Evolutionary conservation across 2,888 invertebrate species (phyloP), one percentile per base, ranked within the genome.

Genomic region (Leptinotarsa rubiginosa): DNA sequence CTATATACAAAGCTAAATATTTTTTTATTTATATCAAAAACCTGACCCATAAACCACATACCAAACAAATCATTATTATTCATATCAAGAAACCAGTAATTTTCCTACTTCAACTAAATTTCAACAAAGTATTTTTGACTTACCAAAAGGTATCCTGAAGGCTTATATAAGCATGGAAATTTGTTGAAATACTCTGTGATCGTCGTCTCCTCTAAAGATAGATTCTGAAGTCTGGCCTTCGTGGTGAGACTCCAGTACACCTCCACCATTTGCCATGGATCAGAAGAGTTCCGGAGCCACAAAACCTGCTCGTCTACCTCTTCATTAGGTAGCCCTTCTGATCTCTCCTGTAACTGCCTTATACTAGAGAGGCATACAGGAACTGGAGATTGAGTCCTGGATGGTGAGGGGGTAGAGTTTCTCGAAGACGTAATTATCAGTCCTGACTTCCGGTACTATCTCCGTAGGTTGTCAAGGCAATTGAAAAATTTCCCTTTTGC

Each of bases 261-360:
- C 25, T 64, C 64, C 20, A 64, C 64, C 20, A 22, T 64, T 31
- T 62, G 62, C 62, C 62, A 62, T 62, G 62, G 62, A 62, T 62
- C 62, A 31, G 62, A 62, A 31, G 62, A 62, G 31, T 62, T 62
- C 62, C 3, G 62, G 25, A 62, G 62, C 62, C 62, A 64, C 41
- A 22, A 22, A 20, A 64, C 10, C 64, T 64, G 64, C n/a, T 41
- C 64, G 4, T 25, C 64, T 22, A 41, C 62, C 25, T 62, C 62
- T 31, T 62, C 62, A 12, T 62, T 31, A 22, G 22, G 62, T 62
- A 62, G 62, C 62, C 64, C 64, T 64, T 31, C 41, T 64, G 15
- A 22, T 64, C 20, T 64, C 15, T 62, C 22, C 31, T 31, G 62
- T 62, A 62, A 62, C 31, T 62, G 62, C 62, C 62, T 62, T 62